phyloP scores from a whole-genome alignment of 1,140 invertebrate genomes.

The Lepidurus couesii region DNA sequence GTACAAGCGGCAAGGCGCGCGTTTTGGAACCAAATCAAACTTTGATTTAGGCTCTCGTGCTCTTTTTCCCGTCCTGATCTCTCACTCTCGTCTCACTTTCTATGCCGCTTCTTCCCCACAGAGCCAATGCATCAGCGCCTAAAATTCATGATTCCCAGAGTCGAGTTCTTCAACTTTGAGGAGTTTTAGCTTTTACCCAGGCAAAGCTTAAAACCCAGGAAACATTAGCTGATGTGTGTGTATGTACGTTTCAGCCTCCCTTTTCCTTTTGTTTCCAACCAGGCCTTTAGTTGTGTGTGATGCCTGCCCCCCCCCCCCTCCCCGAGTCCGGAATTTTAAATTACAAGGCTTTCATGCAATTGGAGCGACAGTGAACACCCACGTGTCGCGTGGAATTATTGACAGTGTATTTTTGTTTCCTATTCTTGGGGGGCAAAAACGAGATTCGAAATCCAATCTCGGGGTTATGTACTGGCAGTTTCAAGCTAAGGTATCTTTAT shows the following conservation, averaged over 20 bases:
- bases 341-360: neutral
- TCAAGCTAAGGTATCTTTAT: neutral
- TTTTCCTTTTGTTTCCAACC: neutral
- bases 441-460: neutral
- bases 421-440: neutral
- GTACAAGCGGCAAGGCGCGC: neutral
- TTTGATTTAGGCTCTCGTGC: neutral
- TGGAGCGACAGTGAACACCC: neutral
- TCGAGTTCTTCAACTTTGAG: neutral
- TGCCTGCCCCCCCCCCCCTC: neutral
- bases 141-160: constrained; percentile 19
- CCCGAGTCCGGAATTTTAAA: neutral
- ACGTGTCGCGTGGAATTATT: constrained; percentile 5
- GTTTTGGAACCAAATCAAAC: neutral
- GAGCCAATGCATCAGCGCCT: neutral
- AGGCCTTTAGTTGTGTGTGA: neutral
- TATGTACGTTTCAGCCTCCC: neutral
- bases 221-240: constrained; percentile 17
- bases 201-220: neutral
- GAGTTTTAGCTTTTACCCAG: constrained; percentile 18
- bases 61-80: neutral
- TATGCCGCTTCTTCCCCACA: too few species aligned
- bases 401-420: neutral
- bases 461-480: neutral
- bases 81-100: too few species aligned